Base-by-base conservation (phyloP, 2,888 invertebrate species). In the Palloptera scutellata region DNA sequence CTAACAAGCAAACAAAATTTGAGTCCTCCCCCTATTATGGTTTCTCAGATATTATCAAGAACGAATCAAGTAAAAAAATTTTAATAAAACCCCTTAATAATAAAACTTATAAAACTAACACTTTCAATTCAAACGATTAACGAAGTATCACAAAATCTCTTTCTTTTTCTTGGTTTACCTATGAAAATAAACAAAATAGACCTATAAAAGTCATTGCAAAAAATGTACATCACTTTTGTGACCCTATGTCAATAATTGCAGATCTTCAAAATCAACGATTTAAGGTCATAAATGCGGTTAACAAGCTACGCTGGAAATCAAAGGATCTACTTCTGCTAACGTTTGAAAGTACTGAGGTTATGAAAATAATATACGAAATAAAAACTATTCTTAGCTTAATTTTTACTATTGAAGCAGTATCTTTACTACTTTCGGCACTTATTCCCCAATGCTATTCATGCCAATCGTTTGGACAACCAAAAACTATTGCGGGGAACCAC, bases 151-250 rank as follows among this genome's bases (percentile, higher is more conserved):
- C 66, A n/a, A 62, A 20, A 51, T 12, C 13, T 15, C 67, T 67
- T 40, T 45, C n/a, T n/a, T n/a, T n/a, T n/a, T n/a, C n/a, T n/a
- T n/a, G n/a, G n/a, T n/a, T n/a, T n/a, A n/a, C n/a, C n/a, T n/a
- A n/a, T 20, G 3, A 62, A 6, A 1, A 4, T 8, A 20, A 40
- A 67, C 1, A 52, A 57, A 42, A 62, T 54, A 67, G 41, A 20
- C 51, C 4, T 67, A 67, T 67, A 13, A 62, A 43, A 62, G 61
- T 62, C 19, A 30, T 67, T 8, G 62, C 52, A 17, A 67, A 62
- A 62, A 51, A 67, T 48, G 17, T 67, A 2, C 67, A 61, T n/a
- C 41, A 59, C 41, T 64, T 61, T 15, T 68, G 64, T 40, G 11
- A 55, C 13, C 48, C 64, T 11, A 40, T 19, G 15, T 11, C n/a